phyloP scores from a whole-genome alignment of 2,113 vertebrate genomes.

The Anoplopoma fimbria region DNA sequence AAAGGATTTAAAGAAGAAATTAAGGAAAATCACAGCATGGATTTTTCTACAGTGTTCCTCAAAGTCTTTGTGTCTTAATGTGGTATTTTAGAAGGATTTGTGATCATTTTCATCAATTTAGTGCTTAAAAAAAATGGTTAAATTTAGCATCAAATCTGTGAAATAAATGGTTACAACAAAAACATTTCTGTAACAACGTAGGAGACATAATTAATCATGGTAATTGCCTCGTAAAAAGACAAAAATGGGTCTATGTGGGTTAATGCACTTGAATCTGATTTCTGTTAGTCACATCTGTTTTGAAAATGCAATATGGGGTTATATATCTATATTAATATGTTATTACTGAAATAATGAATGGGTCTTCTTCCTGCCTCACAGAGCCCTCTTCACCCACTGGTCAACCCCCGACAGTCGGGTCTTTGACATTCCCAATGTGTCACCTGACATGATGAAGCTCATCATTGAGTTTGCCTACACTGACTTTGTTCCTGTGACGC shows the following conservation, averaged over 20 bases:
- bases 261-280: no score
- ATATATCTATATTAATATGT: no score
- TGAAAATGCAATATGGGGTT: no score
- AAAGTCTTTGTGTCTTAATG: not conserved
- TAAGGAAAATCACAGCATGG: not conserved
- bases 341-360: not conserved
- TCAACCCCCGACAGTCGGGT: conserved; percentile 19
- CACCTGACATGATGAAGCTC: conserved; percentile 37
- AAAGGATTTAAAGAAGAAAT: no score
- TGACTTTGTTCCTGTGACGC: conserved; percentile 68
- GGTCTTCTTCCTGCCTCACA: not conserved
- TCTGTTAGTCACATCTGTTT: not conserved
- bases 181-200: no score
- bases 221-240: no score
- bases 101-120: not conserved
- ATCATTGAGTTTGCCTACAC: conserved; percentile 69
- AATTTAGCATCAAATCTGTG: no score
- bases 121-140: no score
- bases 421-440: conserved; percentile 32
- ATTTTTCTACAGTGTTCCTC: not conserved
- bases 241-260: no score
- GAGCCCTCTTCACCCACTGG: conserved; percentile 38
- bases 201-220: no score
- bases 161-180: no score
- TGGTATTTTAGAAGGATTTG: not conserved